A percentile compares a stretch with the other conserved stretches of the same genome.
Evolutionary conservation across 2,797 vertebrate species (phyloP).

Genomic region (Rhinichthys osculus): DNA sequence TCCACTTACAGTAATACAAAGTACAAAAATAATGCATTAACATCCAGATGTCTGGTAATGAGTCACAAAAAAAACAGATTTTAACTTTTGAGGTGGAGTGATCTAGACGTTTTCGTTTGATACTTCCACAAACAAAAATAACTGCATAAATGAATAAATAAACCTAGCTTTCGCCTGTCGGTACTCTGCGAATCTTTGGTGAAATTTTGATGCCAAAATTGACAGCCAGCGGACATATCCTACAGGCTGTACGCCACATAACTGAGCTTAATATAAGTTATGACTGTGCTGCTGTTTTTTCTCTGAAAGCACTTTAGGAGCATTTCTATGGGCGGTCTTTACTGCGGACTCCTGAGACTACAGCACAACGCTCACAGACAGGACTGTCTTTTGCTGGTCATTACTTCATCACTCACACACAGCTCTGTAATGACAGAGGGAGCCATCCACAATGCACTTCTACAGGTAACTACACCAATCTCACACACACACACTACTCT

Average conservation of each 20-base stretch:
- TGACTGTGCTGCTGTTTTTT: slow-evolving; percentile 6
- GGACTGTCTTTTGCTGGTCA: slow-evolving; percentile 76
- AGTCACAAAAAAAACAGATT: too few relatives aligned
- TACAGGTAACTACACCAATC: slow-evolving; percentile 51
- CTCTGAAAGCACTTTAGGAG: slow-evolving; percentile 32
- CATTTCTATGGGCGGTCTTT: slow-evolving; percentile 65
- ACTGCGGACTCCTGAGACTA: slow-evolving; percentile 78
- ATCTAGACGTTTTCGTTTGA: too few relatives aligned
- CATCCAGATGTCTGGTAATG: too few relatives aligned
- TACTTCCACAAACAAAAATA: background rate
- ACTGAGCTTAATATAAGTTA: slow-evolving; percentile 23
- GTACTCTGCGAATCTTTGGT: background rate
- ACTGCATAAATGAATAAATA: background rate
- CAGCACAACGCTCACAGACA: slow-evolving; percentile 73
- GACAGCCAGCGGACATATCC: slow-evolving; percentile 1
- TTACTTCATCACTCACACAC: slow-evolving; percentile 65
- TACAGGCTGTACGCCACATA: slow-evolving; percentile 19
- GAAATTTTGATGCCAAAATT: background rate
- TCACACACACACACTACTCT: background rate
- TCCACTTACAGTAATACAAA: too few relatives aligned
- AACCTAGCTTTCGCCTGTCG: background rate
- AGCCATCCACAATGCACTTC: slow-evolving; percentile 46
- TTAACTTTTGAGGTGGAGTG: too few relatives aligned
- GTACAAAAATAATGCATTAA: too few relatives aligned
- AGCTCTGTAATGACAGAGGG: slow-evolving; percentile 61